Conservation (phyloP, 1,140 invertebrate species). For the Nylanderia fulva region DNA sequence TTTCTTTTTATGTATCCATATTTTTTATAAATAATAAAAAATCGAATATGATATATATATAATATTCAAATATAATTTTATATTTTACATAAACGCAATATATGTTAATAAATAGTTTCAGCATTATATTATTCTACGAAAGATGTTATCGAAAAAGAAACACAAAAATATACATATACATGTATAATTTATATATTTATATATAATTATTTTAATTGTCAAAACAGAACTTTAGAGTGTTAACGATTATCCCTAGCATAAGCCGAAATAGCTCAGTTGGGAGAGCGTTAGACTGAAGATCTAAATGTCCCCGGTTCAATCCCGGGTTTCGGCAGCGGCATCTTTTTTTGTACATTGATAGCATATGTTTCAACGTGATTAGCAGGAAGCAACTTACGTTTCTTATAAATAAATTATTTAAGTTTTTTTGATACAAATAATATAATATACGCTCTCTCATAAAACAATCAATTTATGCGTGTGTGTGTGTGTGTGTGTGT, state of each 20-base stretch:
- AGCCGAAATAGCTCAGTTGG: constrained; percentile 69
- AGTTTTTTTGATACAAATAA: too few species aligned
- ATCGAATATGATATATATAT: too few species aligned
- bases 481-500: too few species aligned
- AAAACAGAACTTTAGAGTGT: background rate
- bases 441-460: too few species aligned
- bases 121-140: background rate
- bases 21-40: background rate
- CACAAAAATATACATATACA: background rate
- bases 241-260: background rate
- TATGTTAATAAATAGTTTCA: too few species aligned
- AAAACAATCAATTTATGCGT: too few species aligned
- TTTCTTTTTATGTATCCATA: background rate
- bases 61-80: too few species aligned
- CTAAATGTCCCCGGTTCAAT: constrained; percentile 71
- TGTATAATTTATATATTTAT: background rate
- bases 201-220: too few species aligned
- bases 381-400: too few species aligned
- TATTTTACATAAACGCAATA: too few species aligned
- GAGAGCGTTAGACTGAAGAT: constrained; percentile 76
- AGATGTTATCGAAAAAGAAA: background rate
- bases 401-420: too few species aligned
- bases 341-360: constrained; percentile 24
- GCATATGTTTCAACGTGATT: too few species aligned
- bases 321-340: constrained; percentile 54